Conservation (phyloP, 2,113 vertebrate species). For the Hippocampus mohnikei region DNA sequence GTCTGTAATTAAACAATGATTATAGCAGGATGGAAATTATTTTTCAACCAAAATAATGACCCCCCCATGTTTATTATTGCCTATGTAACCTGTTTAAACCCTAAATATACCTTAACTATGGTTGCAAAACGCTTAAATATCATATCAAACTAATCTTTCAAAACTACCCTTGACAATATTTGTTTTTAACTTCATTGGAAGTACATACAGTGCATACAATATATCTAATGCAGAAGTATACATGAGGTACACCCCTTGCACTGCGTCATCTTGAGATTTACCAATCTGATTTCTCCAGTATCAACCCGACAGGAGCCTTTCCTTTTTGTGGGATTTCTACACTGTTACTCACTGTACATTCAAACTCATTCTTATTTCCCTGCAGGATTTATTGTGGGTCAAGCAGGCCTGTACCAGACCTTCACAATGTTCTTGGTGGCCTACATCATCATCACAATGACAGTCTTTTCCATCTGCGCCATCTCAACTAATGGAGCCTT, state of each 20-base stretch:
- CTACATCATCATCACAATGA: constrained; percentile 87
- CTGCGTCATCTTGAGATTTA: not conserved
- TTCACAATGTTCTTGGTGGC: constrained; percentile 80
- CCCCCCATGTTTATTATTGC: too few species aligned
- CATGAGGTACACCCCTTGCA: not conserved
- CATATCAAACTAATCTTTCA: too few species aligned
- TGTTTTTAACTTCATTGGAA: too few species aligned
- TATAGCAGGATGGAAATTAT: not conserved
- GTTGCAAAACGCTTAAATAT: too few species aligned
- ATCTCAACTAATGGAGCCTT: constrained; percentile 87
- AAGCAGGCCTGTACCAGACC: constrained; percentile 80
- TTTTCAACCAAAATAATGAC: not conserved
- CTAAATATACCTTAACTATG: too few species aligned
- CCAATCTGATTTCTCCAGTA: not conserved
- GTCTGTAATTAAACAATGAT: not conserved
- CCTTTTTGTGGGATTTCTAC: not conserved
- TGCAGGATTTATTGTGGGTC: constrained; percentile 84
- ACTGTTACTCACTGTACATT: not conserved
- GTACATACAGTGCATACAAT: too few species aligned
- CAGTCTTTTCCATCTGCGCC: constrained; percentile 83
- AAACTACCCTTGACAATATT: too few species aligned
- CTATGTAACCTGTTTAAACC: too few species aligned
- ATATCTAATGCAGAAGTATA: too few species aligned
- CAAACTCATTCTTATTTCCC: not conserved
- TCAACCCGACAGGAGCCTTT: not conserved